Conservation (phyloP, 2,113 vertebrate species). For the Clupea harengus region DNA sequence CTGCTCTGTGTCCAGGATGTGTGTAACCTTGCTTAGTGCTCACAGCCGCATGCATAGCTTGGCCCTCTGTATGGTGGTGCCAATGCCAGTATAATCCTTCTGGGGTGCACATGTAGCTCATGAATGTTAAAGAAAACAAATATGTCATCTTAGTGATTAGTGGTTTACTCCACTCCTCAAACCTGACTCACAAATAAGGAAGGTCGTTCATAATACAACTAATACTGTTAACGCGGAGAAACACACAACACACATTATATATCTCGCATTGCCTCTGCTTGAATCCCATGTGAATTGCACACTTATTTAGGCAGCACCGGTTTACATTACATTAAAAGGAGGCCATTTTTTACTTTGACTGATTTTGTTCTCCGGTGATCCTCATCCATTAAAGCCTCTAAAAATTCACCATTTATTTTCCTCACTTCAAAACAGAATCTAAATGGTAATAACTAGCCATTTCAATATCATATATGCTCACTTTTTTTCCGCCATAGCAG, state of each 20-base stretch:
- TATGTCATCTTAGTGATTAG: background rate
- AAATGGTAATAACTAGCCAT: slow-evolving; percentile 67
- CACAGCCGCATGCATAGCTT: background rate
- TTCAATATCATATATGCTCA: slow-evolving; percentile 49
- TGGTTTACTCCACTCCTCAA: background rate
- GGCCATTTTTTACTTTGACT: slow-evolving; percentile 53
- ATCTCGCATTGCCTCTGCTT: background rate
- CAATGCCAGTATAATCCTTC: background rate
- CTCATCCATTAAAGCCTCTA: slow-evolving; percentile 59
- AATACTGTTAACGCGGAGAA: background rate
- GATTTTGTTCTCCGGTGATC: slow-evolving; percentile 53
- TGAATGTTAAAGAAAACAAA: background rate
- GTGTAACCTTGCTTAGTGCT: background rate
- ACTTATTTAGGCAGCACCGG: slow-evolving; percentile 40
- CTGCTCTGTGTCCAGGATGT: background rate
- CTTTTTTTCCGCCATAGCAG: slow-evolving; percentile 24
- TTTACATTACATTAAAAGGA: slow-evolving; percentile 45
- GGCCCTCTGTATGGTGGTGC: too few species aligned
- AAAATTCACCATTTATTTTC: slow-evolving; percentile 29
- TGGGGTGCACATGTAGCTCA: background rate
- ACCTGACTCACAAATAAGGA: background rate
- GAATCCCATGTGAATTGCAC: background rate
- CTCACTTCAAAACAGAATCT: slow-evolving; percentile 48
- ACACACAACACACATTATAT: background rate
- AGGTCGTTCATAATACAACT: background rate